phyloP scores from a whole-genome alignment of 2,888 invertebrate genomes.

The Melinaea menophilus region DNA sequence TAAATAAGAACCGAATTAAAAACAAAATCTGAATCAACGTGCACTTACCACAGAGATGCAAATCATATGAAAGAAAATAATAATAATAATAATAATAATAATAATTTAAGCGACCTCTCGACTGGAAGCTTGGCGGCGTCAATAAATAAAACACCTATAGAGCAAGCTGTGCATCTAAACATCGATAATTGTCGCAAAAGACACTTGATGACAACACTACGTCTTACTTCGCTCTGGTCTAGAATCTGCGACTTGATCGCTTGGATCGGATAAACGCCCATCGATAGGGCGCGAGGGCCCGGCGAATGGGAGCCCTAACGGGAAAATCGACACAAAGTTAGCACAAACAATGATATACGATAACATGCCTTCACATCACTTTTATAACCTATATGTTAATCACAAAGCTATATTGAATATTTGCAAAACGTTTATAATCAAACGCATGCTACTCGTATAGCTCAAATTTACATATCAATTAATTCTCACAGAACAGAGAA shows the following conservation, averaged over 20 bases:
- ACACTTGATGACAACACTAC: slow-evolving; percentile 52
- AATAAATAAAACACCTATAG: slow-evolving; percentile 61
- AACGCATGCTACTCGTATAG: slow-evolving; percentile 53
- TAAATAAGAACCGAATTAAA: not conserved
- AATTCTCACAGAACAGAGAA: slow-evolving; percentile 28
- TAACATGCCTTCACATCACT: slow-evolving; percentile 65
- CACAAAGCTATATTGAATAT: slow-evolving; percentile 52
- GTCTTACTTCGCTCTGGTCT: slow-evolving; percentile 94
- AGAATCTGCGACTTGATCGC: slow-evolving; percentile 92
- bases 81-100: slow-evolving; percentile 30
- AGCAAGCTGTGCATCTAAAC: slow-evolving; percentile 77
- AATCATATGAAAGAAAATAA: slow-evolving; percentile 19
- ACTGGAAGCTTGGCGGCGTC: slow-evolving; percentile 33
- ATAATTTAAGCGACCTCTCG: slow-evolving; percentile 39
- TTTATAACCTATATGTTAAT: slow-evolving; percentile 53
- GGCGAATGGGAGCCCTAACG: slow-evolving; percentile 93
- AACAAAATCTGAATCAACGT: slow-evolving; percentile 37
- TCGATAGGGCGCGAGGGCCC: slow-evolving; percentile 92
- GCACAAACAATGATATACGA: slow-evolving; percentile 69
- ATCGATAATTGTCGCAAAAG: slow-evolving; percentile 72
- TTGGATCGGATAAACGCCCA: slow-evolving; percentile 94
- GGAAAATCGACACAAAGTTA: slow-evolving; percentile 77
- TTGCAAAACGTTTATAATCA: slow-evolving; percentile 31
- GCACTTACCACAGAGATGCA: slow-evolving; percentile 33
- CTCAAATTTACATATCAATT: slow-evolving; percentile 21